Conservation (phyloP, 2,113 vertebrate species). For the Danionella cerebrum region DNA sequence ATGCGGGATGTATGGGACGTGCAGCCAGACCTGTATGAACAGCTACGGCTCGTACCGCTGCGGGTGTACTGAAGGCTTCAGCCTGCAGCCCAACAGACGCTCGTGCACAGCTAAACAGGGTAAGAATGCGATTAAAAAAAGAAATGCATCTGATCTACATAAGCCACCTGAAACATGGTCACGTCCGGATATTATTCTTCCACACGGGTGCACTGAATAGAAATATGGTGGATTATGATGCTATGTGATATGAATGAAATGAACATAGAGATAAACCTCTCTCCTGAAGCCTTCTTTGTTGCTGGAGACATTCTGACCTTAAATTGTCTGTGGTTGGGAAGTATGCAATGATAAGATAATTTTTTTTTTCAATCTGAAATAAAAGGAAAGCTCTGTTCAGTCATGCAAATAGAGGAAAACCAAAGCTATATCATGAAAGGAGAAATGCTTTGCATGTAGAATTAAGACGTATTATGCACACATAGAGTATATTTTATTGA, state of each 20-base stretch:
- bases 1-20: slow-evolving; percentile 80
- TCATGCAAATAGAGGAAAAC: background rate
- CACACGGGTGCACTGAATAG: background rate
- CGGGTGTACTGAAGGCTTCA: slow-evolving; percentile 86
- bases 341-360: background rate
- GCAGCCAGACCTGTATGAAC: slow-evolving; percentile 88
- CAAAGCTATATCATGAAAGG: no score
- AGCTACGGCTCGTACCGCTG: slow-evolving; percentile 85
- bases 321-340: background rate
- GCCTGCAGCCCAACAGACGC: slow-evolving; percentile 80
- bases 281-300: background rate
- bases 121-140: slow-evolving; percentile 58
- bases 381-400: background rate
- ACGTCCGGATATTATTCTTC: slow-evolving; percentile 13
- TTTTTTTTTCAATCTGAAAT: background rate
- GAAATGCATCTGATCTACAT: background rate
- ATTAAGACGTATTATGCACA: no score
- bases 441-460: no score
- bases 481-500: background rate
- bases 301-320: background rate
- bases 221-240: slow-evolving; percentile 7
- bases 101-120: slow-evolving; percentile 90
- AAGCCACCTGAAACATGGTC: background rate
- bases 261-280: background rate
- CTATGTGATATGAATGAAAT: slow-evolving; percentile 9